These are phyloP conservation scores for Rhipidura dahli DNA, from an alignment of 2,113 vertebrate genomes.

Conservation along the genomic window DNA sequence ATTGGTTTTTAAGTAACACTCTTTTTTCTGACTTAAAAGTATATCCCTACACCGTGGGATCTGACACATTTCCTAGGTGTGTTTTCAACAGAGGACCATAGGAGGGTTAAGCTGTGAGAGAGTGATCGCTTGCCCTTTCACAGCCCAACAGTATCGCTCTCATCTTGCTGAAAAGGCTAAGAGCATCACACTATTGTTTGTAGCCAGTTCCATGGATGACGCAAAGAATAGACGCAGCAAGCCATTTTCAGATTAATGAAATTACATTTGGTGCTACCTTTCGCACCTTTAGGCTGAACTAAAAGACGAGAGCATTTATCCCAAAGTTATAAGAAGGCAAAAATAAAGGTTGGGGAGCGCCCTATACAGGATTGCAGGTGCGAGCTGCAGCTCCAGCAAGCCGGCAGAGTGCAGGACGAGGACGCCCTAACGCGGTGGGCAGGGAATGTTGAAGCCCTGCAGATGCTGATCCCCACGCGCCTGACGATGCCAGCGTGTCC, in stretches of 20 bases:
- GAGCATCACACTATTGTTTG: not conserved
- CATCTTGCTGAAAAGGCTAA: not conserved
- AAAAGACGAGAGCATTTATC: not conserved
- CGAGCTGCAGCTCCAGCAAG: not conserved
- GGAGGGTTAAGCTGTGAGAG: fast-evolving
- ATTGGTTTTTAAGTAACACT: not conserved
- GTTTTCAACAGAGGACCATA: not conserved
- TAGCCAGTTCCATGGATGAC: not conserved
- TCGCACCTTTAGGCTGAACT: not conserved
- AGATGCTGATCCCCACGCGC: not conserved
- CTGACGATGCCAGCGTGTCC: not conserved
- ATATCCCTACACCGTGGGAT: not conserved
- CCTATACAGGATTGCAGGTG: not conserved
- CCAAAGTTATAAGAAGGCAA: not conserved
- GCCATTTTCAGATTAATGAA: not conserved
- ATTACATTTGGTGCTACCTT: not conserved
- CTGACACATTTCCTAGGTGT: not conserved
- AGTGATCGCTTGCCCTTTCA: not conserved
- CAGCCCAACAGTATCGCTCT: fast-evolving
- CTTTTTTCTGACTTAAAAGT: not conserved
- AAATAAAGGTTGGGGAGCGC: not conserved
- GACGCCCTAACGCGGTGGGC: not conserved
- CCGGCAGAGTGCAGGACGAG: fast-evolving
- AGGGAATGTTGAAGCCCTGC: not conserved
- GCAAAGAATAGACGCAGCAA: not conserved